Conservation (phyloP, 1,140 invertebrate genomes). For the Drosophila lowei region DNA sequence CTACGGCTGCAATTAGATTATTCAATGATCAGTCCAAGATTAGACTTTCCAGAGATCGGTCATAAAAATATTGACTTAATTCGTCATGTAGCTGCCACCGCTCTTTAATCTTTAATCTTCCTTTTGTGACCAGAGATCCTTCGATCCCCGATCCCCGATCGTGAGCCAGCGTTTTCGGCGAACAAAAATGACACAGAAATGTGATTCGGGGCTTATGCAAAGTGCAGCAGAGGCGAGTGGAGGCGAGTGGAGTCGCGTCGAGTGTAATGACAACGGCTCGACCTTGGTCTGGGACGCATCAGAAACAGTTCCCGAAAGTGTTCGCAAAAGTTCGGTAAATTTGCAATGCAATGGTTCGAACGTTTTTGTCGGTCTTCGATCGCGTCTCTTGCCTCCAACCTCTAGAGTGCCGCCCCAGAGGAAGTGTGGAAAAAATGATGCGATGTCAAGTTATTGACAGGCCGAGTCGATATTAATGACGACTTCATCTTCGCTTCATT, state of each 20-base stretch:
- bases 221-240: conserved; percentile 16
- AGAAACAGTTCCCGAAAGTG: conserved; percentile 50
- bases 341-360: neutral
- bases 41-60: conserved; percentile 4
- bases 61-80: neutral
- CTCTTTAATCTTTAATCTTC: conserved; percentile 18
- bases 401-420: conserved; percentile 30
- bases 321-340: conserved; percentile 8
- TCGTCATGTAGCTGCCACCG: neutral
- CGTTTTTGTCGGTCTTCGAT: too few species aligned
- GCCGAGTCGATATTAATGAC: conserved; percentile 78
- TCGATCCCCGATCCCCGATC: neutral
- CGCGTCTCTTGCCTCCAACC: too few species aligned
- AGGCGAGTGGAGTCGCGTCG: neutral
- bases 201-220: conserved; percentile 3
- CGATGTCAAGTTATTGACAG: conserved; percentile 80
- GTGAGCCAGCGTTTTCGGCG: conserved; percentile 6
- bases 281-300: conserved; percentile 63
- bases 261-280: conserved; percentile 25
- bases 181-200: conserved; percentile 22
- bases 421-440: conserved; percentile 68
- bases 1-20: neutral
- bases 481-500: conserved; percentile 70
- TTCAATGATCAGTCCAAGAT: neutral
- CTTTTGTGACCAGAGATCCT: neutral